A percentile compares a stretch with the other conserved stretches of the same genome.
phyloP scores from a whole-genome alignment of 1,140 invertebrate species.

The Achatina immaculata region DNA sequence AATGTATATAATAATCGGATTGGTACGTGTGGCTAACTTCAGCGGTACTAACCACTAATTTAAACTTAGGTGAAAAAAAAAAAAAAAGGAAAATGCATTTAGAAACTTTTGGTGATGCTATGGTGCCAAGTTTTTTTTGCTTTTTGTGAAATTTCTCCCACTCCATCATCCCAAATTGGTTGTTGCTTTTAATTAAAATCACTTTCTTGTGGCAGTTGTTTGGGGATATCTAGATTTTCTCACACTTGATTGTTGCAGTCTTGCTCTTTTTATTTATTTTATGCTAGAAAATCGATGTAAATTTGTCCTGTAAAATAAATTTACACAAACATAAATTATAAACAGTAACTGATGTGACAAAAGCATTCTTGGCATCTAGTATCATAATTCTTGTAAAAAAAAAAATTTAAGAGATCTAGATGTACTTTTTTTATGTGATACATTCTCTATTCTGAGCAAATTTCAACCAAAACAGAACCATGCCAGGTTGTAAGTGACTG shows the following conservation, averaged over 20 bases:
- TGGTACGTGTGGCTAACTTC: slow-evolving; percentile 47
- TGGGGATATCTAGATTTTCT: background rate
- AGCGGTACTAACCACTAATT: slow-evolving; percentile 26
- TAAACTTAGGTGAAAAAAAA: background rate
- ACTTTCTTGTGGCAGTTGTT: slow-evolving; percentile 18
- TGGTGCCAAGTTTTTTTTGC: slow-evolving; percentile 26
- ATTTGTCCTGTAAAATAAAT: too few species aligned
- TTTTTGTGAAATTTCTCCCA: background rate
- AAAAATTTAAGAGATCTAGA: background rate
- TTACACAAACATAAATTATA: too few species aligned
- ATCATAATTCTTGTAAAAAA: too few species aligned
- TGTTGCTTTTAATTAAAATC: background rate
- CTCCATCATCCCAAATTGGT: background rate
- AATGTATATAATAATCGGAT: slow-evolving; percentile 63
- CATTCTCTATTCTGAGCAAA: background rate
- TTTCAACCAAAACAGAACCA: background rate
- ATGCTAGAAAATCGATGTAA: too few species aligned
- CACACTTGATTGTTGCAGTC: too few species aligned
- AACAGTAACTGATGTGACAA: background rate
- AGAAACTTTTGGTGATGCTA: slow-evolving; percentile 15
- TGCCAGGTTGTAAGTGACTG: background rate
- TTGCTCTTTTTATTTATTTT: too few species aligned
- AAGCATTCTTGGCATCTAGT: background rate
- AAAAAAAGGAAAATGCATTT: background rate
- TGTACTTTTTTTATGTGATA: too few species aligned